Evolutionary conservation across 2,888 invertebrate species (phyloP).

Genomic region (Aphodius granarius): DNA sequence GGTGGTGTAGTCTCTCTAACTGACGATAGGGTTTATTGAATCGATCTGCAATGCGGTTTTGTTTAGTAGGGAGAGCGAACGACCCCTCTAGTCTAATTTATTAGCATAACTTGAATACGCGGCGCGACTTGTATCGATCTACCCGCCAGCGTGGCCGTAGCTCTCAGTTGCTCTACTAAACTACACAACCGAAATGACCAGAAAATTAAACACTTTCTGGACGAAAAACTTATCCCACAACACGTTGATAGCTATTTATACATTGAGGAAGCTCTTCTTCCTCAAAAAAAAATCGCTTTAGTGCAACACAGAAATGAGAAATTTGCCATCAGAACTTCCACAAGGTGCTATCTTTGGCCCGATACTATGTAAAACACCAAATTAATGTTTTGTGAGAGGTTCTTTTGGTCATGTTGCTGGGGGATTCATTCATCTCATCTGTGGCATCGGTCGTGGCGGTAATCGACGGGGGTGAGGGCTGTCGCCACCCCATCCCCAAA

Average conservation of each 20-base stretch:
- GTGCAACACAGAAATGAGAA: too few relatives aligned
- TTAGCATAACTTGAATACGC: slow-evolving; percentile 43
- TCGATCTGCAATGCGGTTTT: slow-evolving; percentile 55
- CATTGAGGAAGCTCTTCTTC: neutral
- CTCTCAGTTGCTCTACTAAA: slow-evolving; percentile 27
- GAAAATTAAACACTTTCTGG: neutral
- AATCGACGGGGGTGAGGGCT: neutral
- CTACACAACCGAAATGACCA: neutral
- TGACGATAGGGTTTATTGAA: slow-evolving; percentile 42
- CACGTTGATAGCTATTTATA: too few relatives aligned
- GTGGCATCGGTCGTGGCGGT: neutral
- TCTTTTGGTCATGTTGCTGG: neutral
- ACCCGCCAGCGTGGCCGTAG: slow-evolving; percentile 23
- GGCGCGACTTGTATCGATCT: slow-evolving; percentile 42
- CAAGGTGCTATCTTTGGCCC: too few relatives aligned
- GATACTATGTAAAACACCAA: too few relatives aligned
- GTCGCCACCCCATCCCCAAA: slow-evolving; percentile 6
- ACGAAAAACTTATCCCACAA: too few relatives aligned
- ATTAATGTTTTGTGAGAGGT: too few relatives aligned
- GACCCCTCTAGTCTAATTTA: slow-evolving; percentile 49
- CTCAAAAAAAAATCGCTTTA: too few relatives aligned
- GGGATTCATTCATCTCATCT: neutral
- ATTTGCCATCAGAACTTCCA: too few relatives aligned
- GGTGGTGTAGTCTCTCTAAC: neutral
- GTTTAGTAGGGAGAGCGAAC: slow-evolving; percentile 43